A percentile compares a stretch with the other conserved stretches of the same genome.
phyloP scores from a whole-genome alignment of 2,888 invertebrate species.

The Ichneumon xanthorius region DNA sequence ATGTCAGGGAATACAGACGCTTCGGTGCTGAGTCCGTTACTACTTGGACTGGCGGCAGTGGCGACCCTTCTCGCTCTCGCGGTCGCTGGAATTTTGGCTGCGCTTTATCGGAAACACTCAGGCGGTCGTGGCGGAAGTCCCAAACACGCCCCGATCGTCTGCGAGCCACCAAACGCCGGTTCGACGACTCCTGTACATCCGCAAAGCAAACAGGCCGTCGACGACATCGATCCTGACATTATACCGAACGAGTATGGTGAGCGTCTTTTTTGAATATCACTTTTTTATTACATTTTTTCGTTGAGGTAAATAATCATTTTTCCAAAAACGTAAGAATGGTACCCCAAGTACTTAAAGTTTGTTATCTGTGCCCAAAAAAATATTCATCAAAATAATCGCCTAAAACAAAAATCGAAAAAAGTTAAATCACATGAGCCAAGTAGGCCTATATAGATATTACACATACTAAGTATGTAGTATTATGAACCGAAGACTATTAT shows the following conservation, averaged over 20 bases:
- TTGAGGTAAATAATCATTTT: no score
- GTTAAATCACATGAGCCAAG: no score
- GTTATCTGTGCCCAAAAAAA: background rate
- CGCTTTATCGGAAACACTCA: constrained; percentile 88
- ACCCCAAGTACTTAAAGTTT: background rate
- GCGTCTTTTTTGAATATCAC: constrained; percentile 74
- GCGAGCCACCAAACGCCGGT: constrained; percentile 83
- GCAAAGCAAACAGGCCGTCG: constrained; percentile 86
- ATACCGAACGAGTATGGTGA: constrained; percentile 95
- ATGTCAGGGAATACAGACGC: constrained; percentile 78
- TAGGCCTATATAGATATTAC: no score
- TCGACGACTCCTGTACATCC: constrained; percentile 84
- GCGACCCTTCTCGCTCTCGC: constrained; percentile 91
- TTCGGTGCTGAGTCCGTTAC: constrained; percentile 88
- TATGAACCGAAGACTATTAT: no score
- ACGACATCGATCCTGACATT: constrained; percentile 94
- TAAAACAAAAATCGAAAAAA: no score
- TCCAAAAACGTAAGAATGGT: no score
- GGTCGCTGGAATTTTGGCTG: constrained; percentile 91
- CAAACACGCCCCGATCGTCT: constrained; percentile 82
- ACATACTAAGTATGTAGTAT: no score
- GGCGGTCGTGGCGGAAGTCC: constrained; percentile 81
- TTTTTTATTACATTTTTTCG: background rate
- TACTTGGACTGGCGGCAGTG: constrained; percentile 91
- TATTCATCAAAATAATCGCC: no score